Evolutionary conservation across 2,113 vertebrate genomes (phyloP).

Genomic region (Percina caprodes): DNA sequence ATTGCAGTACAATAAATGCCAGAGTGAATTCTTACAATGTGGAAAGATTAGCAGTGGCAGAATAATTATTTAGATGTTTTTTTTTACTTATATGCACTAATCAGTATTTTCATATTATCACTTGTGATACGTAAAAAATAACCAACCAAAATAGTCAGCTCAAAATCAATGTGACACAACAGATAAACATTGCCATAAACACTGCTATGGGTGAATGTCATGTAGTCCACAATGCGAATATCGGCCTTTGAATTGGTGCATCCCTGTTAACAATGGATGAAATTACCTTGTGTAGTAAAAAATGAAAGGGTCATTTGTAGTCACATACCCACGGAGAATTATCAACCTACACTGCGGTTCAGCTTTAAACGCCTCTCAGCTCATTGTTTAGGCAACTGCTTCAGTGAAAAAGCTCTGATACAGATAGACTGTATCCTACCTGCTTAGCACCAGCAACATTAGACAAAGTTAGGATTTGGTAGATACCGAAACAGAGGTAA

Average conservation of each 20-base stretch:
- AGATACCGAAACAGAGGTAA: slow-evolving; percentile 11
- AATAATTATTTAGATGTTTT: slow-evolving; percentile 15
- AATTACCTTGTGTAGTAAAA: background rate
- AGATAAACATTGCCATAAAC: too few relatives aligned
- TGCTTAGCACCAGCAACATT: slow-evolving; percentile 1
- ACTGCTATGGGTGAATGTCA: too few relatives aligned
- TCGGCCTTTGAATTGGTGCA: too few relatives aligned
- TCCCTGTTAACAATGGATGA: slow-evolving; percentile 9
- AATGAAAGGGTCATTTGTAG: background rate
- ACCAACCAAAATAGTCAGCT: too few relatives aligned
- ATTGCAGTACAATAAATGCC: slow-evolving; percentile 13
- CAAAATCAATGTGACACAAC: too few relatives aligned
- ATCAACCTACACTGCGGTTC: background rate
- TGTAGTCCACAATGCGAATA: too few relatives aligned
- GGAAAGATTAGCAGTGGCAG: background rate
- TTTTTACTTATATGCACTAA: too few relatives aligned
- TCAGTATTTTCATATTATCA: background rate
- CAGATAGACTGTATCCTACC: background rate
- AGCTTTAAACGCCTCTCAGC: background rate
- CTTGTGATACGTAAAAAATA: too few relatives aligned
- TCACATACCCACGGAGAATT: slow-evolving; percentile 5
- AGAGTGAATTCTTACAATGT: background rate
- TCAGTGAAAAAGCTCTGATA: background rate
- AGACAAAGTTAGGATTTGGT: background rate
- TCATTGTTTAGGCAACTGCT: background rate